Base-by-base conservation (phyloP, 2,113 vertebrate genomes). In the Furnarius figulus region DNA sequence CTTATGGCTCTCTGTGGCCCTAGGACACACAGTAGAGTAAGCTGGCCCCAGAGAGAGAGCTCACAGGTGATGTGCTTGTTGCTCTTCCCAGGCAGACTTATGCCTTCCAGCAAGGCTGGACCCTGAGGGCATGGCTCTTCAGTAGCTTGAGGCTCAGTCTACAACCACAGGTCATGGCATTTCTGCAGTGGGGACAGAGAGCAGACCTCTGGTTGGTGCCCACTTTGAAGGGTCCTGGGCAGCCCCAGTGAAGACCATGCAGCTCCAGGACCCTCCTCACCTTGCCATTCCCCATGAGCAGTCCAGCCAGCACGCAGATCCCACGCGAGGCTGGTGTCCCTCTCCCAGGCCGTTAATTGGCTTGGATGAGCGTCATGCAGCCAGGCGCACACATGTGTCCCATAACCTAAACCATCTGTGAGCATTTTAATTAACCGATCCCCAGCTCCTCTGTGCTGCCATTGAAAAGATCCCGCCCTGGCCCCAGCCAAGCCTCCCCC, bases 321-420 rank as follows among this genome's bases (percentile, higher is more conserved):
- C 63, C 17, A 7, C 3, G 2, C 3, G 1, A 89, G 74, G 58
- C 75, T 3, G 8, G 83, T 18, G 4, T 92, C 85, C 52, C 87
- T 72, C 62, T 94, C 53, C 88, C 6, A 1, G 81, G 56, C 76
- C 0, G 1, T 46, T 93, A 85, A 84, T 86, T 72, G 85, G 72
- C 76, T 89, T 18, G 4, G 84, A 92, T 89, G 77, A 91, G 68
- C 80, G 15, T 95, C 94, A 95, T 79, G 95, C 47, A 7, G 58
- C 66, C 39, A 61, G 87, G 85, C 44, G 3, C 79, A 83, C 93
- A 93, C 93, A 95, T 97, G 93, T 95, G 93, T 87, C 63, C 87
- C 76, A 74, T 95, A 97, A 97, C 85, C 52, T 30, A 96, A 97
- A 97, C 95, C 95, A 95, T 90, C 89, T 97, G 97, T 3, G 8